phyloP scores from a whole-genome alignment of 2,113 vertebrate species.

The Columba janthina region DNA sequence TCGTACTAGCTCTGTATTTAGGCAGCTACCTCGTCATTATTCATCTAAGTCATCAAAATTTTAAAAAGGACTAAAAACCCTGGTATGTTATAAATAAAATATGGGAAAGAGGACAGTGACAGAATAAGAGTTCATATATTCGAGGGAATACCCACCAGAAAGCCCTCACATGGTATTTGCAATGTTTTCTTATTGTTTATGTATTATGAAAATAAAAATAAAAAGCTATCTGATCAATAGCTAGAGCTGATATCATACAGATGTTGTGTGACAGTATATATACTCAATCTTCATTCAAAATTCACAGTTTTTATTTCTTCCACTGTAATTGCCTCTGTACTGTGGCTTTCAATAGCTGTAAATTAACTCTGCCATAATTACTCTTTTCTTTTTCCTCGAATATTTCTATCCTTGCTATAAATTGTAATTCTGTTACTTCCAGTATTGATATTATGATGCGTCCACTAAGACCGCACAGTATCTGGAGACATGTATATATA shows the following conservation, averaged over 20 bases:
- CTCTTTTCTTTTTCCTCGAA: neutral
- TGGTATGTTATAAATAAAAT: slow-evolving; percentile 68
- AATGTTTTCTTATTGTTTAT: neutral
- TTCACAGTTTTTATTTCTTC: slow-evolving; percentile 43
- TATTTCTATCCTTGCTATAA: slow-evolving; percentile 23
- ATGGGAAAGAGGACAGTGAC: slow-evolving; percentile 49
- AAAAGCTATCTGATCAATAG: neutral
- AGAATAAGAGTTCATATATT: slow-evolving; percentile 55
- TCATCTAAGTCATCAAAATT: slow-evolving; percentile 73
- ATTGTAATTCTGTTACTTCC: neutral
- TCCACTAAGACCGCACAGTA: neutral
- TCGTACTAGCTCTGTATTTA: slow-evolving; percentile 32
- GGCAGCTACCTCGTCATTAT: slow-evolving; percentile 58
- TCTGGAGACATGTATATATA: neutral
- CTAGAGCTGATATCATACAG: slow-evolving; percentile 4
- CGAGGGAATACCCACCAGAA: slow-evolving; percentile 38
- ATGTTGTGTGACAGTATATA: neutral
- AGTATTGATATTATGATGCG: neutral
- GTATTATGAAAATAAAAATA: neutral
- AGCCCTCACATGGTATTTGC: slow-evolving; percentile 4
- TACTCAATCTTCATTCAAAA: slow-evolving; percentile 34
- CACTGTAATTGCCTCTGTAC: slow-evolving; percentile 6
- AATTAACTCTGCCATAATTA: slow-evolving; percentile 51
- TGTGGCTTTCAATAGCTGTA: slow-evolving; percentile 28
- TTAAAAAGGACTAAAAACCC: slow-evolving; percentile 71